Percentiles rank a stretch among this genome's conserved stretches.
phyloP scores from a whole-genome alignment of 2,113 vertebrate genomes.

The Xenopus laevis region DNA sequence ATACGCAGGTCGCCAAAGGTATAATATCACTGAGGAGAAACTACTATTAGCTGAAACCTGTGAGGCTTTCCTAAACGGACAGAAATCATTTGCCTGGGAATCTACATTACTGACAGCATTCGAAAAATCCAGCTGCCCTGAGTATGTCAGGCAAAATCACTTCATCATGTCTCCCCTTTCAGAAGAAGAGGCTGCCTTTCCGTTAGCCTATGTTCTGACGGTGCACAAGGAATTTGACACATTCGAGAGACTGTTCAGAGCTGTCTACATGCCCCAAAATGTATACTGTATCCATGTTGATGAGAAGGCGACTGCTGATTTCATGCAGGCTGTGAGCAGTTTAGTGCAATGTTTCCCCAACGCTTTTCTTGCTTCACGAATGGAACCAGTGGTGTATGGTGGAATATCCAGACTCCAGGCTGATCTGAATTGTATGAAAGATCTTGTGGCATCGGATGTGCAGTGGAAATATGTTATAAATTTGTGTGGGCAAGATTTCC shows the following conservation, averaged over 20 bases:
- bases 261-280: slow-evolving; percentile 63
- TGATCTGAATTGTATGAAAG: slow-evolving; percentile 60
- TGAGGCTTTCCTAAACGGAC: rapidly evolving
- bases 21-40: background rate
- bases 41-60: background rate
- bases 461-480: slow-evolving; percentile 61
- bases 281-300: slow-evolving; percentile 66
- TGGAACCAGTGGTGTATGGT: slow-evolving; percentile 51
- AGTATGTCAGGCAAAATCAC: slow-evolving; percentile 43
- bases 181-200: slow-evolving; percentile 53
- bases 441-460: slow-evolving; percentile 43
- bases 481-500: slow-evolving; percentile 66
- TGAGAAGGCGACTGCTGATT: slow-evolving; percentile 44
- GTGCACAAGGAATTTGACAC: slow-evolving; percentile 62
- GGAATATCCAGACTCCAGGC: slow-evolving; percentile 56
- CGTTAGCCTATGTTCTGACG: slow-evolving; percentile 57
- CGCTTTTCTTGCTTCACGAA: slow-evolving; percentile 52
- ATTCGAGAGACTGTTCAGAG: slow-evolving; percentile 58
- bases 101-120: background rate
- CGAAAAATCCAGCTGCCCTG: slow-evolving; percentile 24
- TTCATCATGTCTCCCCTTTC: slow-evolving; percentile 58
- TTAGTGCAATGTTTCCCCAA: slow-evolving; percentile 59
- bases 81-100: background rate
- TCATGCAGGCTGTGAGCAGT: slow-evolving; percentile 34
- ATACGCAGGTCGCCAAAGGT: background rate